phyloP scores from a whole-genome alignment of 2,888 invertebrate species.

The Rhogogaster chlorosoma region DNA sequence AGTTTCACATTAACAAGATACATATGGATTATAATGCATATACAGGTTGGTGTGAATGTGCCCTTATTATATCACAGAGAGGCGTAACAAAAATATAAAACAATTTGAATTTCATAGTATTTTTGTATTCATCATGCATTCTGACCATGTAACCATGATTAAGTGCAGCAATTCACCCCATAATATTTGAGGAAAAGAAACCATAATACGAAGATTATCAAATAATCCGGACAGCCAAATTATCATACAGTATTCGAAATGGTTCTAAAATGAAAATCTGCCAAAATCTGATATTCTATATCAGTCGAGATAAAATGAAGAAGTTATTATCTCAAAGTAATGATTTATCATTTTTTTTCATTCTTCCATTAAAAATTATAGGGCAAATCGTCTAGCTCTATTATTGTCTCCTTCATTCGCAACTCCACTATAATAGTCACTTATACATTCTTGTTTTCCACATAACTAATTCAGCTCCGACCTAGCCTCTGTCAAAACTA shows the following conservation, averaged over 20 bases:
- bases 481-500: slow-evolving; percentile 65
- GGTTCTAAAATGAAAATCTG: background rate
- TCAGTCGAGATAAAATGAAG: background rate
- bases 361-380: slow-evolving; percentile 56
- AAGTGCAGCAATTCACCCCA: slow-evolving; percentile 36
- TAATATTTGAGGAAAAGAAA: slow-evolving; percentile 14
- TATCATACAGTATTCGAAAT: background rate
- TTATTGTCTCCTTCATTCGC: slow-evolving; percentile 72
- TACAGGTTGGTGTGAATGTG: slow-evolving; percentile 75
- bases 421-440: slow-evolving; percentile 19
- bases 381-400: slow-evolving; percentile 69
- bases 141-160: slow-evolving; percentile 39
- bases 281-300: background rate
- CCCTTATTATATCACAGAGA: slow-evolving; percentile 77
- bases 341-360: slow-evolving; percentile 43
- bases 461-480: slow-evolving; percentile 23
- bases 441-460: slow-evolving; percentile 1
- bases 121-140: slow-evolving; percentile 65
- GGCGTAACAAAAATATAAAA: slow-evolving; percentile 76
- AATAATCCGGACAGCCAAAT: background rate
- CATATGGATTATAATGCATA: slow-evolving; percentile 67
- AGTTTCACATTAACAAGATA: slow-evolving; percentile 67
- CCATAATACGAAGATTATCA: background rate
- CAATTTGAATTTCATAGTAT: slow-evolving; percentile 69
- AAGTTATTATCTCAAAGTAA: slow-evolving; percentile 41